Conservation (phyloP, 2,113 vertebrate species). For the Hypocryptadius cinnamomeus region DNA sequence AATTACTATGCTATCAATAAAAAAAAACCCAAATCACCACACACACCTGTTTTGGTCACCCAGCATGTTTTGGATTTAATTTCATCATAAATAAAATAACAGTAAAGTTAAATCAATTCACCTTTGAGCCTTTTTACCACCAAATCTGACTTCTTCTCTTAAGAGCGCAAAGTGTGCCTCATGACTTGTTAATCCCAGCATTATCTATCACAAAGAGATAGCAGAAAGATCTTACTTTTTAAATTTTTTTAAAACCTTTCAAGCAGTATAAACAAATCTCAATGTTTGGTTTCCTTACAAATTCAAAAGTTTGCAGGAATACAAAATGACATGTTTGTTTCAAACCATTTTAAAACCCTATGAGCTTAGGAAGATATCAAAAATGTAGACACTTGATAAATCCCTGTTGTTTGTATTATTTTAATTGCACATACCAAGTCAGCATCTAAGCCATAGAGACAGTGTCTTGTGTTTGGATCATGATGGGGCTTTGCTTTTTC, state of each 20-base stretch:
- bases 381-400: not conserved
- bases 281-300: not conserved
- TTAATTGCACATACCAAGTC: constrained; percentile 83
- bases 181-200: constrained; percentile 97
- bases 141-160: constrained; percentile 97
- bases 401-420: not conserved
- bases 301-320: not conserved
- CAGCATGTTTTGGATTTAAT: not conserved
- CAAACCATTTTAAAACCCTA: not conserved
- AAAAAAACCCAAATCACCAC: not conserved
- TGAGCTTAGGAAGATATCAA: not conserved
- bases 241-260: not conserved
- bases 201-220: constrained; percentile 80
- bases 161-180: constrained; percentile 95
- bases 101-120: constrained; percentile 53
- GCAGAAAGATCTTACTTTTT: not conserved
- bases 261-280: not conserved
- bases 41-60: not conserved
- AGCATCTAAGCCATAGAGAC: constrained; percentile 96
- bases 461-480: constrained; percentile 93
- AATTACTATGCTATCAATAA: not conserved
- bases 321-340: not conserved
- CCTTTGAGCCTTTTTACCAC: constrained; percentile 96
- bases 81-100: not conserved
- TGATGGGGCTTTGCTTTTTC: constrained; percentile 84